Conservation (phyloP, 2,888 invertebrate genomes). For the Epirrhoe tristata region DNA sequence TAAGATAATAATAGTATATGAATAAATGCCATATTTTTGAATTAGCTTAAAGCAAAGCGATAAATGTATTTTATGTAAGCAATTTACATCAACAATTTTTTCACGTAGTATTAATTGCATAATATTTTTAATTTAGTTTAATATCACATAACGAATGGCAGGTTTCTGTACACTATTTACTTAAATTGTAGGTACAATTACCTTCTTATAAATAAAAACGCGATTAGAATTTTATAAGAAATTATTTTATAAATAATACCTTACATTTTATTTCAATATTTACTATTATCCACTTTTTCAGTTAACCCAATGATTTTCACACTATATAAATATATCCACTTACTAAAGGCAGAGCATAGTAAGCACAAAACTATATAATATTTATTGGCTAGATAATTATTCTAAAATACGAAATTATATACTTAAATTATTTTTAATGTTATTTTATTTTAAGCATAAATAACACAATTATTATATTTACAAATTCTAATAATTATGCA, state of each 20-base stretch:
- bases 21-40: neutral
- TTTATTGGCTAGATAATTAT: neutral
- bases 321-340: neutral
- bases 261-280: neutral
- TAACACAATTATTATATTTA: conserved; percentile 21
- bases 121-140: conserved; percentile 44
- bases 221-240: neutral
- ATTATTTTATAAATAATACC: neutral
- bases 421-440: too few relatives aligned
- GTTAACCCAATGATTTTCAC: neutral
- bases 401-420: too few relatives aligned
- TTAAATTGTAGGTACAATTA: conserved; percentile 12
- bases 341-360: neutral
- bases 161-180: conserved; percentile 45
- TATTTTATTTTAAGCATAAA: conserved; percentile 10
- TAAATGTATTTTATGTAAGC: conserved; percentile 1
- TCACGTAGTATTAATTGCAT: conserved; percentile 9
- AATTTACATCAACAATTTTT: conserved; percentile 9
- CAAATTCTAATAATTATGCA: conserved; percentile 9
- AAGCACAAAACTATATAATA: neutral
- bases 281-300: neutral
- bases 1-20: neutral
- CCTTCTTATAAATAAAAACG: conserved; percentile 7
- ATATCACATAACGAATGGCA: conserved; percentile 66
- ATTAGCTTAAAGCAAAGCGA: conserved; percentile 40